phyloP scores from a whole-genome alignment of 2,797 vertebrate genomes.

The Lateolabrax maculatus region DNA sequence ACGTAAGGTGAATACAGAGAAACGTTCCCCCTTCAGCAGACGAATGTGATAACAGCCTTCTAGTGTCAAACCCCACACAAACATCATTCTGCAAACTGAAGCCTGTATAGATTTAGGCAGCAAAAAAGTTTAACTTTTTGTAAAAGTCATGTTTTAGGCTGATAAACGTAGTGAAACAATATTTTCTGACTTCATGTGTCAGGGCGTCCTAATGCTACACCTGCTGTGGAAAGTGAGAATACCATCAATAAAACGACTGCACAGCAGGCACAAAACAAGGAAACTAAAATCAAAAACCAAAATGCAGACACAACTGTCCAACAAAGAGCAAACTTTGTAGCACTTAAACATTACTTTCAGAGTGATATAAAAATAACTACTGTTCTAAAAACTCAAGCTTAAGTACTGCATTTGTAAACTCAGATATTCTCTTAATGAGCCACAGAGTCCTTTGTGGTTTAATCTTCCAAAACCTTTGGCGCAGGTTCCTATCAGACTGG shows the following conservation, averaged over 20 bases:
- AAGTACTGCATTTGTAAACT: neutral
- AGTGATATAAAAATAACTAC: neutral
- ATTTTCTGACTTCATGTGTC: neutral
- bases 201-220: neutral
- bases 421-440: neutral
- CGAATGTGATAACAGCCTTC: constrained; percentile 23
- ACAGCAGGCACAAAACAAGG: constrained; percentile 1
- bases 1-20: constrained; percentile 26
- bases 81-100: neutral
- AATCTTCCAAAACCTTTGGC: constrained; percentile 26
- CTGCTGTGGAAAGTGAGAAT: constrained; percentile 13
- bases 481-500: constrained; percentile 14
- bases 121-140: neutral
- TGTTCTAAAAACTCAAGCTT: neutral
- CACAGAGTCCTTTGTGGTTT: neutral
- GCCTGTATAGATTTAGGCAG: neutral
- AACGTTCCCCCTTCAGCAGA: constrained; percentile 19
- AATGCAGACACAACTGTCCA: neutral
- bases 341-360: neutral
- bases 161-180: neutral
- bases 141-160: neutral
- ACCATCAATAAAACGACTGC: neutral
- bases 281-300: neutral
- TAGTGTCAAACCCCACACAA: constrained; percentile 6
- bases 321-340: constrained; percentile 1